These are phyloP conservation scores for Merluccius polli DNA, from an alignment of 2,797 vertebrate genomes.

Conservation along the genomic window DNA sequence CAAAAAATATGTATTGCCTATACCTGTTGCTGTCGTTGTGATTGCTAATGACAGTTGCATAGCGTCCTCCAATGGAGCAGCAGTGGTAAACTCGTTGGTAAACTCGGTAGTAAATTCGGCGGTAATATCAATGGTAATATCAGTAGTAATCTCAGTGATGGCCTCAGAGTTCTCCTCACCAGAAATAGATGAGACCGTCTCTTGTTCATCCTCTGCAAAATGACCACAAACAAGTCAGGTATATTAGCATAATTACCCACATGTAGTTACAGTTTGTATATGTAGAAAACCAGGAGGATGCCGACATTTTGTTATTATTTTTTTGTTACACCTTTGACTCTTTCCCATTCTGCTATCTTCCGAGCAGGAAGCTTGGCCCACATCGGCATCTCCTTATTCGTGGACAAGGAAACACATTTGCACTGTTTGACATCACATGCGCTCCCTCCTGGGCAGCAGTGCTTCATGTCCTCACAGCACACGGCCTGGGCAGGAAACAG, in stretches of 20 bases:
- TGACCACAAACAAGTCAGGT: not conserved
- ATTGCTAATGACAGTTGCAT: constrained; percentile 25
- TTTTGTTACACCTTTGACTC: constrained; percentile 47
- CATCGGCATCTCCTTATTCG: constrained; percentile 58
- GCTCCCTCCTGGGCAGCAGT: constrained; percentile 81
- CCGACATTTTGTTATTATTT: not conserved
- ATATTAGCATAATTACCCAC: not conserved
- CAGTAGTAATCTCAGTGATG: not conserved
- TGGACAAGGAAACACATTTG: constrained; percentile 54
- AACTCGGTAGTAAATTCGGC: not conserved
- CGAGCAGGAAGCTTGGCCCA: constrained; percentile 65
- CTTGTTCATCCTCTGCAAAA: constrained; percentile 24
- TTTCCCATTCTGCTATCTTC: constrained; percentile 61
- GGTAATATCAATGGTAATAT: too few relatives aligned
- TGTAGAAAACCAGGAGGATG: constrained; percentile 18
- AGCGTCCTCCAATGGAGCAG: constrained; percentile 19
- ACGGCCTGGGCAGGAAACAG: constrained; percentile 68
- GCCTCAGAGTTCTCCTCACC: constrained; percentile 3
- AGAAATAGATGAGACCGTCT: constrained; percentile 12
- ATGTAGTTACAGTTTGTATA: not conserved
- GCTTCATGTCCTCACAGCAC: constrained; percentile 80
- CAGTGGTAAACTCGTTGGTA: not conserved
- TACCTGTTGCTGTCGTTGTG: constrained; percentile 16
- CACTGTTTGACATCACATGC: constrained; percentile 67
- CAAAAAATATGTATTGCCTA: not conserved